Conservation (phyloP, 2,797 vertebrate species). For the Neopelma chrysocephalum region DNA sequence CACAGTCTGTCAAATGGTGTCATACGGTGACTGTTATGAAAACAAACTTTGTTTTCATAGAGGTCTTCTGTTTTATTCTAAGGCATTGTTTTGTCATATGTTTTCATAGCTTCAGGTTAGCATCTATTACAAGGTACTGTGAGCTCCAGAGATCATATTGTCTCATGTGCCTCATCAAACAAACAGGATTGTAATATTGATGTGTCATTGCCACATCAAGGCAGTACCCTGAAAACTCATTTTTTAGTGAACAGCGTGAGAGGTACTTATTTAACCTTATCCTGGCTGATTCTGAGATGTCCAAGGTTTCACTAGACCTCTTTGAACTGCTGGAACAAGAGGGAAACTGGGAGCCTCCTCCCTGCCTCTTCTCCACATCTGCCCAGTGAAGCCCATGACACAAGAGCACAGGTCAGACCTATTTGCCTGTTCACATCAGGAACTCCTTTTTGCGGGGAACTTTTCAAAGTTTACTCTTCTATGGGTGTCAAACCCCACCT, state of each 20-base stretch:
- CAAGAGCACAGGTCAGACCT: not conserved
- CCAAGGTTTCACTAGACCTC: not conserved
- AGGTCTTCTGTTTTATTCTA: not conserved
- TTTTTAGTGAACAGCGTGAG: not conserved
- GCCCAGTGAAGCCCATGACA: not conserved
- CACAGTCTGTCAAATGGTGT: not conserved
- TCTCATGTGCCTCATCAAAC: not conserved
- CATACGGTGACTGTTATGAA: not conserved
- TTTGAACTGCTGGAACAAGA: not conserved
- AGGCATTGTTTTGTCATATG: not conserved
- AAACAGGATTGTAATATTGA: not conserved
- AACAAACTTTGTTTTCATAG: not conserved
- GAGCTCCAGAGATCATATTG: not conserved
- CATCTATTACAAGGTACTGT: not conserved
- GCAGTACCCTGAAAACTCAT: not conserved
- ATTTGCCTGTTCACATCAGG: not conserved
- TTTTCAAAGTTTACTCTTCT: not conserved
- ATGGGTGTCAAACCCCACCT: not conserved
- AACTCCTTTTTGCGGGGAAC: not conserved
- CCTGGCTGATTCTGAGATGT: not conserved
- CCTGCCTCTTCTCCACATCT: not conserved
- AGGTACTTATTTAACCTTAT: not conserved
- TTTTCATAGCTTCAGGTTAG: not conserved
- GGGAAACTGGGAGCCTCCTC: not conserved
- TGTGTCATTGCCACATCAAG: not conserved